Evolutionary conservation across 1,140 invertebrate genomes (phyloP).

Genomic region (Macrosteles quadrilineatus): DNA sequence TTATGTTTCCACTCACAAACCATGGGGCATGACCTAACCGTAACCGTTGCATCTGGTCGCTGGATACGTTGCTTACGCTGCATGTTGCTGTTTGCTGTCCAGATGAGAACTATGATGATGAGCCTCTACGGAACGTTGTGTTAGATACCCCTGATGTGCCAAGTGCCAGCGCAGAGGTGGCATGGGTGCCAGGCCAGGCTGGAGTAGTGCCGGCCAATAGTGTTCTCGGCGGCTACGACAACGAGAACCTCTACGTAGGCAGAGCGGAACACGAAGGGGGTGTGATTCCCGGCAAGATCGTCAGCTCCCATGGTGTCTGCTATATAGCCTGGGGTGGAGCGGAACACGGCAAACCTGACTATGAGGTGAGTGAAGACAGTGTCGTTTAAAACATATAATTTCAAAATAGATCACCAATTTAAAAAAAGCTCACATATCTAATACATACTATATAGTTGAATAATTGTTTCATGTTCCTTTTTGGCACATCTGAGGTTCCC

Average conservation of each 20-base stretch:
- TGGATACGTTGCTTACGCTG: slow-evolving; percentile 4
- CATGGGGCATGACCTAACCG: no score
- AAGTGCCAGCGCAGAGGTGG: slow-evolving; percentile 11
- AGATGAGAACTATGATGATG: slow-evolving; percentile 8
- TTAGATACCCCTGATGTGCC: background rate
- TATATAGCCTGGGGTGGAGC: slow-evolving; percentile 78
- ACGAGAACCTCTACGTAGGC: slow-evolving; percentile 71
- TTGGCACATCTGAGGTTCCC: no score
- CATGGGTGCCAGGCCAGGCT: slow-evolving; percentile 65
- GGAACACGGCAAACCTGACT: slow-evolving; percentile 72
- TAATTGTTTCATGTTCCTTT: no score
- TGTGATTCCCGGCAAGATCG: slow-evolving; percentile 75
- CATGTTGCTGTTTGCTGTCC: slow-evolving; percentile 1
- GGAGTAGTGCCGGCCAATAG: slow-evolving; percentile 71
- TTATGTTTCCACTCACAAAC: no score
- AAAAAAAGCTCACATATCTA: no score
- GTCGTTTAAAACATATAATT: no score
- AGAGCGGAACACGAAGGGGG: slow-evolving; percentile 72
- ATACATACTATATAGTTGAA: no score
- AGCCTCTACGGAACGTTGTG: slow-evolving; percentile 7
- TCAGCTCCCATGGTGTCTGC: slow-evolving; percentile 67
- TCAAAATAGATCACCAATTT: no score
- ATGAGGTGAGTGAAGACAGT: slow-evolving; percentile 62
- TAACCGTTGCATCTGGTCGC: no score
- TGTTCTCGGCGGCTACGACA: slow-evolving; percentile 71